A percentile compares a stretch with the other conserved stretches of the same genome.
Evolutionary conservation across 2,797 vertebrate genomes (phyloP).

Genomic region (Microctenopoma steveboyesi): DNA sequence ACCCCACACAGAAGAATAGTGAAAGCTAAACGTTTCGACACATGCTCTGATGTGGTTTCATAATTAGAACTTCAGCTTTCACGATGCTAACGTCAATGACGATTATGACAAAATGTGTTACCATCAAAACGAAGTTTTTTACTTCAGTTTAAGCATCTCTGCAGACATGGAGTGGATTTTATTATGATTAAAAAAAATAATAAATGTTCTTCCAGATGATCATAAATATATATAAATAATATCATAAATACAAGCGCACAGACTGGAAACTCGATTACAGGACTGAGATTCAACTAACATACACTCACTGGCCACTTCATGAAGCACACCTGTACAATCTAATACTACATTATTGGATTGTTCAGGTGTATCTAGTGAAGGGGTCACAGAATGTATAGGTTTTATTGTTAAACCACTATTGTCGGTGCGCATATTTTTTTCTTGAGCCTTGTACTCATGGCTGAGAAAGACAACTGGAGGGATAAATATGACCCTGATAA

Average conservation of each 20-base stretch:
- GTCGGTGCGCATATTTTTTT: constrained; percentile 16
- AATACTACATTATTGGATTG: too few species aligned
- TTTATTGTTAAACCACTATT: constrained; percentile 7
- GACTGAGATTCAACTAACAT: constrained; percentile 17
- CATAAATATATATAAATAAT: too few species aligned
- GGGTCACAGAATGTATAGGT: too few species aligned
- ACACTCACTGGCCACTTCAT: too few species aligned
- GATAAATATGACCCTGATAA: constrained; percentile 45
- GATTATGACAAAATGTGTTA: constrained; percentile 28
- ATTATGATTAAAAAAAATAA: constrained; percentile 4
- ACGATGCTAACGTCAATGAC: constrained; percentile 31
- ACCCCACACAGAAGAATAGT: constrained; percentile 42
- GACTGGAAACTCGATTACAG: not conserved
- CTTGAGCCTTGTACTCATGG: constrained; percentile 20
- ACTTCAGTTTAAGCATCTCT: constrained; percentile 36
- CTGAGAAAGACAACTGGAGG: constrained; percentile 28
- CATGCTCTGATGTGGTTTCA: constrained; percentile 47
- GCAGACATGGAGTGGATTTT: constrained; percentile 36
- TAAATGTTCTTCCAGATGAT: not conserved
- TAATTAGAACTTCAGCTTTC: constrained; percentile 32
- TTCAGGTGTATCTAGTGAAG: too few species aligned
- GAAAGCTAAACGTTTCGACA: constrained; percentile 61
- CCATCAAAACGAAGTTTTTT: constrained; percentile 34
- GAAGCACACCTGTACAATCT: not conserved
- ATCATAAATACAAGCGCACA: constrained; percentile 21